These are phyloP conservation scores for Rhyacichthys aspro DNA, from an alignment of 2,797 vertebrate genomes.

Conservation along the genomic window DNA sequence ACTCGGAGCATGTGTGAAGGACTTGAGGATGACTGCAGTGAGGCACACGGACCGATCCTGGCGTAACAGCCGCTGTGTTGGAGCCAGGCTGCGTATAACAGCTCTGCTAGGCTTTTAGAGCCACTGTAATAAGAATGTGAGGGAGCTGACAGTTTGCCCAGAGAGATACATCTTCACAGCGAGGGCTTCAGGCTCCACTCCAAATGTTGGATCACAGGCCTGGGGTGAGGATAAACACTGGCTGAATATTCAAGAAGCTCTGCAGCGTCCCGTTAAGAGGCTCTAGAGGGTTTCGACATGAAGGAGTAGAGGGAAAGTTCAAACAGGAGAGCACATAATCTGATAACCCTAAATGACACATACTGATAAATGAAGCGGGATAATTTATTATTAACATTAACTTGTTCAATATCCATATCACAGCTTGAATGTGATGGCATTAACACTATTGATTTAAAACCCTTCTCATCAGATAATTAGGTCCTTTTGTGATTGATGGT, in stretches of 20 bases:
- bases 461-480: slow-evolving; percentile 3
- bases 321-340: slow-evolving; percentile 16
- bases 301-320: slow-evolving; percentile 7
- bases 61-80: slow-evolving; percentile 41
- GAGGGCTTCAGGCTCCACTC: slow-evolving; percentile 48
- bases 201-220: slow-evolving; percentile 42
- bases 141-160: slow-evolving; percentile 54
- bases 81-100: slow-evolving; percentile 43
- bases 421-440: slow-evolving; percentile 1
- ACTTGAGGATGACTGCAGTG: slow-evolving; percentile 35
- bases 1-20: slow-evolving; percentile 41
- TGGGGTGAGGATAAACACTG: slow-evolving; percentile 45
- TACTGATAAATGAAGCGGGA: background rate
- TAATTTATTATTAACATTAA: background rate
- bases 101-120: slow-evolving; percentile 57
- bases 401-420: no score
- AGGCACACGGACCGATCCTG: slow-evolving; percentile 21
- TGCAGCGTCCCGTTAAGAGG: slow-evolving; percentile 12
- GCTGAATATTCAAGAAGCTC: slow-evolving; percentile 41
- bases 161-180: slow-evolving; percentile 54
- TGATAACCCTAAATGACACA: slow-evolving; percentile 4
- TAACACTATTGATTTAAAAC: background rate
- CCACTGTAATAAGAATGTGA: slow-evolving; percentile 58
- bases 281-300: slow-evolving; percentile 22
- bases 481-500: background rate